Evolutionary conservation across 2,797 vertebrate genomes (phyloP).

Genomic region (Chrysocyon brachyurus): DNA sequence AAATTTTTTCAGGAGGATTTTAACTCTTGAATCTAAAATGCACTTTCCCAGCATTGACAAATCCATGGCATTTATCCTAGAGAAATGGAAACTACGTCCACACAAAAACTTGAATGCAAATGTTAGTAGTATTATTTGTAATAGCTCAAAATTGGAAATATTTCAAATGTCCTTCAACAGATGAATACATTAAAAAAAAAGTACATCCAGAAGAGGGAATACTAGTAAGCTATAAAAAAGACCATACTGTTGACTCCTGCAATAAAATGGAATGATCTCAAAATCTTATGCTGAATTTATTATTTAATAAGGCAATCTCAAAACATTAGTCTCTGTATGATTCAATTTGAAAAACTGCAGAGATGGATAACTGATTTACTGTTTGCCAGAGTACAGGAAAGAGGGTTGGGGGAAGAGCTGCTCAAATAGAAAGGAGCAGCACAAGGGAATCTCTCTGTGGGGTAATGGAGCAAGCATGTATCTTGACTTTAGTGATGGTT

Average conservation of each 20-base stretch:
- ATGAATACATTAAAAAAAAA: background rate
- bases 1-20: background rate
- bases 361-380: background rate
- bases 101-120: background rate
- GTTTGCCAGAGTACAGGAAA: background rate
- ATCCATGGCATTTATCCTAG: background rate
- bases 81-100: background rate
- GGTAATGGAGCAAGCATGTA: background rate
- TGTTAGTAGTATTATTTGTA: background rate
- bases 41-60: background rate
- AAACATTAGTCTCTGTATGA: background rate
- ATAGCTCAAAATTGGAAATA: background rate
- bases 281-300: background rate
- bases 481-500: background rate
- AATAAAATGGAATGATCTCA: background rate
- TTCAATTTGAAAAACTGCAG: background rate
- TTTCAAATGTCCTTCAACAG: background rate
- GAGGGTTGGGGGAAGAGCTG: background rate
- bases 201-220: background rate
- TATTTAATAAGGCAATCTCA: background rate
- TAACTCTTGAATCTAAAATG: background rate
- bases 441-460: background rate
- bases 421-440: background rate
- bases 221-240: background rate
- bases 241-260: background rate